Base-by-base conservation (phyloP, 2,113 vertebrate genomes). In the Tapirus terrestris region DNA sequence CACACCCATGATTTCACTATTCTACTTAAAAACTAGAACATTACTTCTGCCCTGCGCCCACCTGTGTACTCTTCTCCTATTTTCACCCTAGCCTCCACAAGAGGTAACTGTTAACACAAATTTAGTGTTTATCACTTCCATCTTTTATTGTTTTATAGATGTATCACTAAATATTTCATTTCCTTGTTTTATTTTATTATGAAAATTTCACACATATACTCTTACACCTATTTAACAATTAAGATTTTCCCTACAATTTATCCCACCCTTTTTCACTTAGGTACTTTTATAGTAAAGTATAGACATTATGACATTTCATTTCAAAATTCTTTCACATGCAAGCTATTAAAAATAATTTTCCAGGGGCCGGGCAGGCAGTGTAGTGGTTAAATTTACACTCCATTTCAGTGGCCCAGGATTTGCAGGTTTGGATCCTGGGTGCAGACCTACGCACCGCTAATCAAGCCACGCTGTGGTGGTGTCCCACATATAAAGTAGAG, bases 1-100 rank as follows among this genome's bases (percentile, higher is more conserved):
- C 39, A n/a, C 5, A 27, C 8, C 51, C 25, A 39, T 39, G 17
- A 88, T 33, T 29, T 33, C 4, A 89, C 25, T 8, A 23, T 73
- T 88, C 31, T 53, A 75, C 53, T 73, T 73, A 72, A 80, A 83
- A 92, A 89, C 92, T 72, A 21, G 43, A 96, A 77, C 48, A 53
- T 43, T 68, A 14, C 12, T 33, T 48, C 53, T 9, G 16, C 53
- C 53, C 27, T 85, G 14, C 16, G 8, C 56, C 39, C 39, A 39
- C 39, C 39, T 39, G 39, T 39, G 39, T 39, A 39, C 39, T 39
- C 39, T 39, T 39, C 39, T 39, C 39, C 39, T 39, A 39, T 39
- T 39, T 39, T 39, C 39, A 39, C 39, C 39, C 39, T 39, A 39
- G 39, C 27, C n/a, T 51, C 85, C 9, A 39, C 3, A n/a, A 67